Base-by-base conservation (phyloP, 2,888 invertebrate species). In the Chymomyza procnemis region DNA sequence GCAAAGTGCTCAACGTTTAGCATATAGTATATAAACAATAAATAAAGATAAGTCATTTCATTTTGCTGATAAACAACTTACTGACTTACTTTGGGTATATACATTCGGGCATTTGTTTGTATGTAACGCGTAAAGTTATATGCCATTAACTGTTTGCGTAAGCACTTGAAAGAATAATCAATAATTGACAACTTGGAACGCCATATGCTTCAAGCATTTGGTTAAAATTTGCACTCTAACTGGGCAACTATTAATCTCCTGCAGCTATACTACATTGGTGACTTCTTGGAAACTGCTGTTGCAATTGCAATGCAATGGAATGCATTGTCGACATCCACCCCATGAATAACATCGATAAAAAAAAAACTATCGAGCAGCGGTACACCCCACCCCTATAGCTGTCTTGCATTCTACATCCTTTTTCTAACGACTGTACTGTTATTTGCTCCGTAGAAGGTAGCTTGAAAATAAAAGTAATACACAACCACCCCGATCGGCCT, bases 111-210 rank as follows among this genome's bases (percentile, higher is more conserved):
- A 41, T 30, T 30, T 3, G 4, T 30, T 6, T 3, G 6, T 12
- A 41, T 41, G 12, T 8, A 26, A 26, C 6, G 4, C 26, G 26
- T 26, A 26, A 8, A 12, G 18, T 8, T 19, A 8, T 16, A 14
- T 50, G 16, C 67, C 76, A 74, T 64, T 67, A 68, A 64, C 55
- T 48, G 72, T 69, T 77, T 80, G 80, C 83, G 85, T 83, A 83
- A 80, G 78, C 86, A 81, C 80, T 80, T 74, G 56, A 81, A 81
- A 19, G 50, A 50, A 86, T 84, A 81, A 81, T 81, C 87, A 81
- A 81, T 81, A 81, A 66, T 41, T 41, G 73, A 71, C 79, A 80
- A 86, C 84, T 81, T 85, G 81, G 79, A 78, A 84, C 19, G 52
- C 47, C 68, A 66, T 75, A 66, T 77, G 71, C 84, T 65, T 72